phyloP scores from a whole-genome alignment of 2,888 invertebrate genomes.

The Shargacucullia verbasci region DNA sequence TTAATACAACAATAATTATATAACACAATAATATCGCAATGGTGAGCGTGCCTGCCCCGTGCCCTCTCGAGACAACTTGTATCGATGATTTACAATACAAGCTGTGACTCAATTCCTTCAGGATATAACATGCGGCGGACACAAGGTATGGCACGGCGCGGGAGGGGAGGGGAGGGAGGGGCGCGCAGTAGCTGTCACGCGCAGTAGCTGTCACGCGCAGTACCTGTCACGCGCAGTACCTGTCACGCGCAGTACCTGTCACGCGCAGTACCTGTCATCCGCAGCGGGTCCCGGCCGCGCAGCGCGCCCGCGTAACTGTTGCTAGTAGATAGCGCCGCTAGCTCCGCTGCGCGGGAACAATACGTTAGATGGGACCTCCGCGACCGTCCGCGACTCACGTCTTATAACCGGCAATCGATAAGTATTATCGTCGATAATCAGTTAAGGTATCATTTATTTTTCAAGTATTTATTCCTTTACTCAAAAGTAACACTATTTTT shows the following conservation, averaged over 20 bases:
- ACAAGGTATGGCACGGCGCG: conserved; percentile 6
- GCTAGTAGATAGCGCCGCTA: conserved; percentile 72
- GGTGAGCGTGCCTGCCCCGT: conserved; percentile 22
- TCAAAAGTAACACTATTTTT: too few species aligned
- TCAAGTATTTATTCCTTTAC: too few species aligned
- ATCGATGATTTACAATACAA: not conserved
- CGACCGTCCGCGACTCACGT: conserved; percentile 1
- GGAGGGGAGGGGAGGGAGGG: conserved; percentile 30
- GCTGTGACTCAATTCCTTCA: not conserved
- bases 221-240: too few species aligned
- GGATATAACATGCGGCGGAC: too few species aligned
- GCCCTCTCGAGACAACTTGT: not conserved
- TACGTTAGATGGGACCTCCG: conserved; percentile 47
- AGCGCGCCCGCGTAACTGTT: conserved; percentile 96
- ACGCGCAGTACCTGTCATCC: conserved; percentile 95
- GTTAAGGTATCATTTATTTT: too few species aligned
- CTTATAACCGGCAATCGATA: conserved; percentile 20
- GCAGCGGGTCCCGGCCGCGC: conserved; percentile 94
- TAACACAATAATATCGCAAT: conserved; percentile 27
- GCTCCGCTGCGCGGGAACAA: conserved; percentile 64
- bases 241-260: conserved; percentile 97
- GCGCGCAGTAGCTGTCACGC: conserved; percentile 94
- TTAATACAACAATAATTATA: conserved; percentile 17
- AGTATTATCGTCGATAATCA: conserved; percentile 15
- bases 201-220: conserved; percentile 94